Conservation (phyloP, 2,113 vertebrate genomes). For the Lutjanus erythropterus region DNA sequence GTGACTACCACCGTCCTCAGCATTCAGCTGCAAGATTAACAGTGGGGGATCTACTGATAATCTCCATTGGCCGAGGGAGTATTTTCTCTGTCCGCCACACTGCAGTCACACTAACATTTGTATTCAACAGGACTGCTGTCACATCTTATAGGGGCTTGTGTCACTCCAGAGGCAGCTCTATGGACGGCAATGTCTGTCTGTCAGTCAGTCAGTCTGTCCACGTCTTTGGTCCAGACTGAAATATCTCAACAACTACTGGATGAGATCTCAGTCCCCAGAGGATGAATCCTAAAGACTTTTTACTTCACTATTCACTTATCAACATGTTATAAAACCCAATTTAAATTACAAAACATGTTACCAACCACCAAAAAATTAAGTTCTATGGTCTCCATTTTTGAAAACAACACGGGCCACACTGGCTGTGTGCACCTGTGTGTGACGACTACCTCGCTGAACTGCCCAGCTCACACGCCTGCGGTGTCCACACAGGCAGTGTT, state of each 20-base stretch:
- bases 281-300: background rate
- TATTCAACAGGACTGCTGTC: conserved; percentile 49
- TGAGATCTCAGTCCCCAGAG: background rate
- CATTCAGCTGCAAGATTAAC: conserved; percentile 78
- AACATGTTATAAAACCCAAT: no score
- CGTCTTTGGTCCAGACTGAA: background rate
- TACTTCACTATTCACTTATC: no score
- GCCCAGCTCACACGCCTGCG: no score
- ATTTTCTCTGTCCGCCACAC: conserved; percentile 64
- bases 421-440: no score
- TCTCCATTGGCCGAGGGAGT: conserved; percentile 69
- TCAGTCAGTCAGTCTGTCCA: background rate
- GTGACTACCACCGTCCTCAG: conserved; percentile 68
- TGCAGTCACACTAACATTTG: conserved; percentile 58
- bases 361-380: no score
- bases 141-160: conserved; percentile 10
- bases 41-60: conserved; percentile 76
- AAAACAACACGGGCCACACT: no score
- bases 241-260: background rate
- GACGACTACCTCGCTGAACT: no score
- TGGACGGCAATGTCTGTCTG: background rate
- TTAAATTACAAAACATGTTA: no score
- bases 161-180: background rate
- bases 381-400: no score
- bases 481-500: no score